Base-by-base conservation (phyloP, 2,888 invertebrate genomes). In the Cataglyphis rosenhaueri region DNA sequence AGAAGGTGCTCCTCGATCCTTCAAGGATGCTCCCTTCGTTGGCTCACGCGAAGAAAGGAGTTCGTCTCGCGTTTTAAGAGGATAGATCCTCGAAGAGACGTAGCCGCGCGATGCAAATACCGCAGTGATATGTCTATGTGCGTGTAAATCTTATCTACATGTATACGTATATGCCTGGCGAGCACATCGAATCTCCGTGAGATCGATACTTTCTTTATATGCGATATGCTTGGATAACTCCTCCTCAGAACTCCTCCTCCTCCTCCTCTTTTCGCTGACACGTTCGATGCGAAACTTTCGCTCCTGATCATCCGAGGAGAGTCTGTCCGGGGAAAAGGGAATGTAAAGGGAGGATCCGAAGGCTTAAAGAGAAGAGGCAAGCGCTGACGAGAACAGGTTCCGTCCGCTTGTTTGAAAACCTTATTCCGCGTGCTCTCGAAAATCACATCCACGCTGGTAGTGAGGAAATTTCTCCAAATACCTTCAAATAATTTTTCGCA, bases 191-290 rank as follows among this genome's bases (percentile, higher is more conserved):
- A 74, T 35, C 57, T 65, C 15, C n/a, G 32, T n/a, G 44, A 76
- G 82, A 86, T 88, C 88, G 86, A 85, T 86, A 84, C 85, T 85
- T 57, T 65, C 79, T 71, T 57, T 78, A 79, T 73, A 86, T 68
- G 86, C 83, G 86, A 84, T 88, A 85, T 83, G 83, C 83, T 83
- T 55, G 55, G 73, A 35, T 52, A 73, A 70, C 78, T 83, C 52
- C 83, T 83, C 55, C 52, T 25, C 52, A 74, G 48, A 65, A 55
- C 32, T 21, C 74, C 21, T 21, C 21, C 21, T 21, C 21, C 21
- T 21, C 21, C 21, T 21, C 21, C 21, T 21, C 21, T 81, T 65
- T 76, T 55, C 55, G 29, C 32, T 10, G 44, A 61, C 44, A 61
- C 29, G 18, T 44, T 75, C 64, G 48, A 18, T 18, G 38, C 6